Conservation (phyloP, 2,797 vertebrate genomes). For the Gymnothorax javanicus region DNA sequence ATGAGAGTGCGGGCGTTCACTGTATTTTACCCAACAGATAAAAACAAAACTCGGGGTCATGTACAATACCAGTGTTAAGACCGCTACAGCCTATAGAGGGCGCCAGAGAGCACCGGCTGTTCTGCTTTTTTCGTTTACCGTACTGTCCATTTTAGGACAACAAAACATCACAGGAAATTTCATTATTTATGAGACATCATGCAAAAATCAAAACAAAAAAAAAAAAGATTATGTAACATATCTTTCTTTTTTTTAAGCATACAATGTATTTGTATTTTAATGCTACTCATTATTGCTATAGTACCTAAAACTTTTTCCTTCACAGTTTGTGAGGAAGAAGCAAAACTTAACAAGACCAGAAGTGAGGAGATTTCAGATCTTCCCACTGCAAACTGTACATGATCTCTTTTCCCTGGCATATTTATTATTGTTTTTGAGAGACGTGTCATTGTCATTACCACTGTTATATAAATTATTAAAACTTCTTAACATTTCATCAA, state of each 20-base stretch:
- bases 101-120: not conserved
- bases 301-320: slow-evolving; percentile 75
- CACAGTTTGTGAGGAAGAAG: slow-evolving; percentile 74
- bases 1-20: not conserved
- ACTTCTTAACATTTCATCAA: slow-evolving; percentile 18
- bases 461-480: slow-evolving; percentile 9
- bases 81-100: not conserved
- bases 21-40: slow-evolving; percentile 21
- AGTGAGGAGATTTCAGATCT: slow-evolving; percentile 58
- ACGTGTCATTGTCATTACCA: not conserved
- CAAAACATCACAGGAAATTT: slow-evolving; percentile 68
- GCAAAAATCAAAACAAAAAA: slow-evolving; percentile 66
- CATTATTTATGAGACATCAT: slow-evolving; percentile 79
- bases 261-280: slow-evolving; percentile 82
- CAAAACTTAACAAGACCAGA: slow-evolving; percentile 47
- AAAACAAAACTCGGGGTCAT: slow-evolving; percentile 17
- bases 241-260: slow-evolving; percentile 79
- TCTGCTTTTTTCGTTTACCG: slow-evolving; percentile 21
- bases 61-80: slow-evolving; percentile 3
- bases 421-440: slow-evolving; percentile 41
- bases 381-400: slow-evolving; percentile 65
- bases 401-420: slow-evolving; percentile 45
- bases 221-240: slow-evolving; percentile 80
- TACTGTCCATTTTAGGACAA: not conserved
- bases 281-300: slow-evolving; percentile 87